Conservation (phyloP, 1,140 invertebrate species). For the Rhopalosiphum maidis region DNA sequence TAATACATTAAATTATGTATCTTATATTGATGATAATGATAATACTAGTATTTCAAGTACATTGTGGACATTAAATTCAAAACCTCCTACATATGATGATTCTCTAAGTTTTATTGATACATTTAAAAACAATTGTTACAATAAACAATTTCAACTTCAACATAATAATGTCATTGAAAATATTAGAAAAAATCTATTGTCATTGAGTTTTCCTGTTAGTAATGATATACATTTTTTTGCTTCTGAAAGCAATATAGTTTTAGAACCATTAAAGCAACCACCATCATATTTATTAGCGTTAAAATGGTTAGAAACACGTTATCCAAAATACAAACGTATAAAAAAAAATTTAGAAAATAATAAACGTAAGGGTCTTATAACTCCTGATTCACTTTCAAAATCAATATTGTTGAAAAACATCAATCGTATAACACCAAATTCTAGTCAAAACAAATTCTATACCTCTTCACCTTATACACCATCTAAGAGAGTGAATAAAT, state of each 20-base stretch:
- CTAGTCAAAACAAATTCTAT: neutral
- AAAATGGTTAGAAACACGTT: conserved; percentile 35
- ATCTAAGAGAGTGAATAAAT: neutral
- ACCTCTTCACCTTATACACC: neutral
- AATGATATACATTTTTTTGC: conserved; percentile 47
- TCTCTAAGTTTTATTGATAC: conserved; percentile 9
- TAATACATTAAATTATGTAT: conserved; percentile 2
- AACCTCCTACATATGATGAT: conserved; percentile 35
- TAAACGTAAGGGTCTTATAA: conserved; percentile 8
- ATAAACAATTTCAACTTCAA: conserved; percentile 16
- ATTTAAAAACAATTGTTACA: neutral
- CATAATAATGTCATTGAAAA: conserved; percentile 35
- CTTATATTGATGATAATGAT: neutral
- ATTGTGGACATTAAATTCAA: conserved; percentile 26
- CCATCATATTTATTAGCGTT: conserved; percentile 40
- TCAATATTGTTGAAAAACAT: conserved; percentile 28
- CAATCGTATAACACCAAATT: conserved; percentile 2
- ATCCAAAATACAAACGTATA: conserved; percentile 23
- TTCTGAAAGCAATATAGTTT: conserved; percentile 32
- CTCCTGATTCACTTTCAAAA: conserved; percentile 40
- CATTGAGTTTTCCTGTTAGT: neutral
- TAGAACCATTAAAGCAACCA: conserved; percentile 46
- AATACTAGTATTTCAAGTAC: neutral
- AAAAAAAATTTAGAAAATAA: neutral
- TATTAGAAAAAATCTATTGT: conserved; percentile 44